Evolutionary conservation across 1,140 invertebrate species (phyloP).

Genomic region (Oscheius sp.): DNA sequence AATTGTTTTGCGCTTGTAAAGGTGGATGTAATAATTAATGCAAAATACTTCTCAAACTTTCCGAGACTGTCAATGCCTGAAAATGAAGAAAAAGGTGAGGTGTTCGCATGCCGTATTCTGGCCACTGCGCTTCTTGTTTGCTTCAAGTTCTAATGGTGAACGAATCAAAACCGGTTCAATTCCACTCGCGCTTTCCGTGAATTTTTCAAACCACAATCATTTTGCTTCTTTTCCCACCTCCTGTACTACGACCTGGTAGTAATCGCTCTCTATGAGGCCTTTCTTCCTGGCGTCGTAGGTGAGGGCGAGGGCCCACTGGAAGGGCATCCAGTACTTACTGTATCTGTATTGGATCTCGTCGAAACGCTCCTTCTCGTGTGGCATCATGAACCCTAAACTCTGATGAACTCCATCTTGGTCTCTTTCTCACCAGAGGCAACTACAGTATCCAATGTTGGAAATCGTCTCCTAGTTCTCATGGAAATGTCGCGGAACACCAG

Average conservation of each 20-base stretch:
- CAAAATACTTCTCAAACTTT: not conserved
- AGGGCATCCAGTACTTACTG: conserved; percentile 40
- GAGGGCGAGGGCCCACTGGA: conserved; percentile 37
- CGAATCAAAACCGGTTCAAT: not conserved
- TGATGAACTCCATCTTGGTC: not conserved
- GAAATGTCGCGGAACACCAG: conserved; percentile 76
- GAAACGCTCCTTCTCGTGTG: conserved; percentile 36
- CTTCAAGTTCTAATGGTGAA: not conserved
- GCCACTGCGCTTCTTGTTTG: not conserved
- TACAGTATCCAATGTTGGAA: conserved; percentile 81
- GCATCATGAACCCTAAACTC: conserved; percentile 35
- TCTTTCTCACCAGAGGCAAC: conserved; percentile 73
- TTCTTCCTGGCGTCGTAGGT: conserved; percentile 28
- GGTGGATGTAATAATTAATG: not conserved
- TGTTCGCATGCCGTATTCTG: not conserved
- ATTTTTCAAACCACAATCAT: not conserved
- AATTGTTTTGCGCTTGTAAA: not conserved
- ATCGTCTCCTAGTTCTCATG: conserved; percentile 82
- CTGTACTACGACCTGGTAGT: conserved; percentile 22
- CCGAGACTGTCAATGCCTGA: not conserved
- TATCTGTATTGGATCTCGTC: conserved; percentile 43
- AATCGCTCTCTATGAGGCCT: conserved; percentile 33
- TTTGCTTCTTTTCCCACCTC: conserved; percentile 10
- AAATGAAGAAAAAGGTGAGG: not conserved
- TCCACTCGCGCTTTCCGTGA: not conserved